Base-by-base conservation (phyloP, 1,140 invertebrate species). In the Rhopalosiphum maidis region DNA sequence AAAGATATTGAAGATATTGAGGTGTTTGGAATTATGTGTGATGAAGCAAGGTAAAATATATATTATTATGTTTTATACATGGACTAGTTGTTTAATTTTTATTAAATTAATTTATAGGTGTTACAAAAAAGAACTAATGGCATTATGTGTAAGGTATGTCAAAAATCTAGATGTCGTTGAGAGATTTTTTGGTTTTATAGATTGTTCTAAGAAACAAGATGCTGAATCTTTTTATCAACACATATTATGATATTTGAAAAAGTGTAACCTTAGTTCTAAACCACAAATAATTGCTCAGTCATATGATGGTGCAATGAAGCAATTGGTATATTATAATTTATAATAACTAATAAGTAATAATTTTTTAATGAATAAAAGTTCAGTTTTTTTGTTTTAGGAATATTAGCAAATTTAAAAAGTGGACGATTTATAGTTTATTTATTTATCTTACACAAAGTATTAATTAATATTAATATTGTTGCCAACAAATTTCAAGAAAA, bases 61-160 rank as follows among this genome's bases (percentile, higher is more conserved):
- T 2, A 41, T 41, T 9, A 35, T 82, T 82, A 82, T 82, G 77
- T 82, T 18, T 82, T 35, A 82, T 82, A 35, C 9, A 35, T 35
- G 77, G n/a, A 37, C 77, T 35, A 9, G n/a, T 83, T 83, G 22
- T 22, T 83, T 83, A 5, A 83, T 83, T 83, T 83, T 83, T 83
- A 83, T 83, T 83, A 83, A 83, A 83, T 83, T 22, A 6, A 83
- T 90, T 60, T 90, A 23, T 54, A 90, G 88, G 23, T 90, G 88
- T 90, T 90, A 90, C 51, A 90, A 90, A 54, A 30, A 90, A 90
- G 88, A 90, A 90, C 88, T 60, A 90, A 90, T 60, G 88, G 88
- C 77, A 82, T 77, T 82, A 82, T 82, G 77, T 82, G 77, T 90
- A 54, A 35, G 43, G 8, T 93, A 93, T 51, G 77, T 51, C 11